A percentile compares a stretch with the other conserved stretches of the same genome.
phyloP scores from a whole-genome alignment of 2,113 vertebrate genomes.

The Cinclus mexicanus region DNA sequence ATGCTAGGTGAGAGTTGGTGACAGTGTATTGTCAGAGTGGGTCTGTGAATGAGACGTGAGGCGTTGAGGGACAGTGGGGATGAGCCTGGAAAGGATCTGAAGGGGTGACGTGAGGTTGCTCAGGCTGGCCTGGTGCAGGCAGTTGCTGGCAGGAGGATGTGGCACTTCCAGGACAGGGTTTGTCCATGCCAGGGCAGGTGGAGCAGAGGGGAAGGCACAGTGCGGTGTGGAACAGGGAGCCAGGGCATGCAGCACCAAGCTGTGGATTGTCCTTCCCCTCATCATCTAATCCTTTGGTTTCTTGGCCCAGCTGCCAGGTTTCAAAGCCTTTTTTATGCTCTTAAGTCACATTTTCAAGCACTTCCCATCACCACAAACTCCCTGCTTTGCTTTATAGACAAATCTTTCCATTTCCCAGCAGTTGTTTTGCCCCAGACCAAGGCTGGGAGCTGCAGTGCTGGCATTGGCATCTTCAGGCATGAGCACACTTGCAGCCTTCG shows the following conservation, averaged over 20 bases:
- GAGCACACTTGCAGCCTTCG: neutral
- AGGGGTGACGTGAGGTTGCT: neutral
- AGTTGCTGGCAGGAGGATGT: neutral
- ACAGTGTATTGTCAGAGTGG: rapidly evolving
- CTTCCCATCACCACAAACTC: neutral
- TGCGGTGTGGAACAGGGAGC: neutral
- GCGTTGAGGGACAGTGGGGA: too few relatives aligned
- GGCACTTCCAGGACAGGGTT: neutral
- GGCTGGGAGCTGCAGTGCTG: neutral
- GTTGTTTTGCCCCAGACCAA: neutral
- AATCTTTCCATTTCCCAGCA: neutral
- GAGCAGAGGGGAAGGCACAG: neutral
- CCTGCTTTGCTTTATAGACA: neutral
- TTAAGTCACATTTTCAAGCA: neutral
- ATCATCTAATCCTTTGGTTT: neutral
- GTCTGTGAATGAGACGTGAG: neutral
- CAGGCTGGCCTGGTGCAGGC: neutral
- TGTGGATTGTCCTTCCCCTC: neutral
- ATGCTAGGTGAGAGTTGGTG: neutral
- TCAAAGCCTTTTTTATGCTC: constrained; percentile 1
- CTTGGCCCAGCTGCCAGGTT: neutral
- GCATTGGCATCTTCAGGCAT: neutral
- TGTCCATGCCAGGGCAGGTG: neutral
- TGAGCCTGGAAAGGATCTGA: neutral
- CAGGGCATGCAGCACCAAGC: neutral